Evolutionary conservation across 2,797 vertebrate genomes (phyloP).

Genomic region (Acipenser transmontanus): DNA sequence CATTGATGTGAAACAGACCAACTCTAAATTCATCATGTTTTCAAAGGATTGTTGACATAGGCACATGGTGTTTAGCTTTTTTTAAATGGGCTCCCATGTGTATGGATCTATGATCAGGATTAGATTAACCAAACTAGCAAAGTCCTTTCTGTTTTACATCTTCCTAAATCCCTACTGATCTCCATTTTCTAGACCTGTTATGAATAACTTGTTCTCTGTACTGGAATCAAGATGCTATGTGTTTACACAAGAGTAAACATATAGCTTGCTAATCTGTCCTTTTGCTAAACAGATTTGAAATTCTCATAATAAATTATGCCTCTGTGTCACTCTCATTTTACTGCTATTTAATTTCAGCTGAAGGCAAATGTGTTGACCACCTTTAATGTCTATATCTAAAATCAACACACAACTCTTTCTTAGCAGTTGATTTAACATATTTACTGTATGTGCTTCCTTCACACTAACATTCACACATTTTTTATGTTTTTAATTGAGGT

Average conservation of each 20-base stretch:
- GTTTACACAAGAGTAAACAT: constrained; percentile 14
- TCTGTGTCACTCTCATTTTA: not conserved
- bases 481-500: no score
- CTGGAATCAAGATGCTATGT: constrained; percentile 29
- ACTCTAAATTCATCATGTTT: constrained; percentile 23
- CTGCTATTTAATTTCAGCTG: no score
- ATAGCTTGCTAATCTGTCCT: constrained; percentile 21
- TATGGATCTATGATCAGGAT: constrained; percentile 30
- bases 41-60: constrained; percentile 23
- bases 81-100: constrained; percentile 22
- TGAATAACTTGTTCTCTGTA: constrained; percentile 29
- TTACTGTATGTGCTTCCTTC: no score
- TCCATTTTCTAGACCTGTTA: constrained; percentile 6
- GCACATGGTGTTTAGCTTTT: constrained; percentile 25
- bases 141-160: constrained; percentile 32
- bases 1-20: constrained; percentile 41
- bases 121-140: constrained; percentile 35
- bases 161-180: constrained; percentile 29
- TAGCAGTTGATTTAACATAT: no score
- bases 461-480: no score
- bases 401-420: no score
- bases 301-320: not conserved
- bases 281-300: constrained; percentile 39
- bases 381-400: no score
- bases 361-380: no score